phyloP scores from a whole-genome alignment of 2,113 vertebrate species.

The Fulmarus glacialis region DNA sequence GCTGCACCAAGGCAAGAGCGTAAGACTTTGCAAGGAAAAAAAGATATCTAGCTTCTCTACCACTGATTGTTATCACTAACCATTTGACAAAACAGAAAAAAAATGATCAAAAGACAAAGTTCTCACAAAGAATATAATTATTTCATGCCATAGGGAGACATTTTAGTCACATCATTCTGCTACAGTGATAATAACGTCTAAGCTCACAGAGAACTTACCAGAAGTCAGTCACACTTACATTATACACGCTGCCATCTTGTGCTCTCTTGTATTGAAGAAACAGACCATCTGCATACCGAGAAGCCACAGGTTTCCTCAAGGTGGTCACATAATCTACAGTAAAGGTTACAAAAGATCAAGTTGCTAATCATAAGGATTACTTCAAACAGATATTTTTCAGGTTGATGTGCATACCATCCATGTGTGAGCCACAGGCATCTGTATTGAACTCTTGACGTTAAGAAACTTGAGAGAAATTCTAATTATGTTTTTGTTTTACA shows the following conservation, averaged over 20 bases:
- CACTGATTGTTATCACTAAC: background rate
- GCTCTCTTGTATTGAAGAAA: constrained; percentile 70
- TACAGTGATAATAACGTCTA: background rate
- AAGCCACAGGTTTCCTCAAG: constrained; percentile 79
- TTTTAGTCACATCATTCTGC: background rate
- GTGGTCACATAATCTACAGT: constrained; percentile 77
- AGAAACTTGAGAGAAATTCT: background rate
- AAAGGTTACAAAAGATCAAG: constrained; percentile 22
- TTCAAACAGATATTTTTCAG: background rate
- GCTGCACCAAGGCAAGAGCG: background rate
- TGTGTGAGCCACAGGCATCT: background rate
- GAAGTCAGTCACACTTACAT: constrained; percentile 72
- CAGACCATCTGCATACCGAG: constrained; percentile 78
- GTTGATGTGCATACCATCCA: background rate
- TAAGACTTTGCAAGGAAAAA: background rate
- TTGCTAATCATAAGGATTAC: background rate
- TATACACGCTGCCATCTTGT: constrained; percentile 73
- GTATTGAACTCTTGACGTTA: background rate
- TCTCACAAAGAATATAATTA: background rate
- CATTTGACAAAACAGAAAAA: background rate
- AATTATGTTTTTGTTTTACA: background rate
- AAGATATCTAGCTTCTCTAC: background rate
- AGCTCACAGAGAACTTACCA: background rate
- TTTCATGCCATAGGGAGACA: background rate
- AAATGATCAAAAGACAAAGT: background rate